Evolutionary conservation across 92 coral and sea anemone genomes (phyloP), one percentile per base, ranked within the genome.

Genomic region (Parazoanthus swiftii): DNA sequence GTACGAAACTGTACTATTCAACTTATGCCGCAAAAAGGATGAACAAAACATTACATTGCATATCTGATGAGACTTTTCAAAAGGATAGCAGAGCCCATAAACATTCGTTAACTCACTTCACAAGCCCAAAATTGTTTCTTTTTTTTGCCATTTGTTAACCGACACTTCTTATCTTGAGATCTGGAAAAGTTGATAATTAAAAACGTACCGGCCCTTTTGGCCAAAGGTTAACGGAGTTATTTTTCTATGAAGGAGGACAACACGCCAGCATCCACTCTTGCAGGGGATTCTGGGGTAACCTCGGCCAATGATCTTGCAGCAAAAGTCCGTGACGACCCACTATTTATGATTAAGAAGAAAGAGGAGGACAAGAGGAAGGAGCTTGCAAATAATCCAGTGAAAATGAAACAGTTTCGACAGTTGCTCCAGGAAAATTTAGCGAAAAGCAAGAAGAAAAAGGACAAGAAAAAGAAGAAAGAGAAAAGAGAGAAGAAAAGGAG

Each of bases 331-430:
- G 99, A 97, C 73, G 99, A 97, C 81, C 99, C 99, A 4, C 89
- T 97, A 35, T 97, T 95, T 78, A 89, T 95, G 84, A 97, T 97
- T 73, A 97, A 94, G 92, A 97, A 94, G 87, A 97, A 97, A 79
- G 99, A 97, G 77, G 98, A 92, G 70, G 99, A 97, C 75, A 97
- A 95, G 90, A 91, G 94, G 46, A 97, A 97, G 76, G 99, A 97
- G 59, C 93, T 97, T 39, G 73, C 94, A 15, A 90, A 94, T 48
- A 97, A 97, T 88, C 99, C 99, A 16, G 96, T 97, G 71, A 95
- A 95, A 88, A 95, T 97, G 99, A 97, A 97, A 85, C 98, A 95
- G 54, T 85, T 97, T 74, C 93, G 94, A 65, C 93, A 93, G 90
- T 89, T 97, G 94, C 95, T 97, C 16, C 93, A 97, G 89, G 97